Conservation (phyloP, 2,888 invertebrate species). For the Hartigia nigra region DNA sequence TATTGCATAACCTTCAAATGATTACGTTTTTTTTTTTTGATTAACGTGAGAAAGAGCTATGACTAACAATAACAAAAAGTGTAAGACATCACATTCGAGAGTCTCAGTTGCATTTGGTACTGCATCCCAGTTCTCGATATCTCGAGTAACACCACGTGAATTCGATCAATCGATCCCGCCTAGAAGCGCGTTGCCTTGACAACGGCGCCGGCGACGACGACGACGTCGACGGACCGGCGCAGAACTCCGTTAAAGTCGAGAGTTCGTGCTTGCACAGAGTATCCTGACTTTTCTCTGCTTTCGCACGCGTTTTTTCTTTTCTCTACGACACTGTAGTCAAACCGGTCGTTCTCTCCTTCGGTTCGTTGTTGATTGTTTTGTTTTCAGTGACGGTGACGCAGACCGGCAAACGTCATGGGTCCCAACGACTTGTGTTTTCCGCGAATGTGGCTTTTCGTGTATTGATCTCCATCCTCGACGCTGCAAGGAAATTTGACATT, state of each 20-base stretch:
- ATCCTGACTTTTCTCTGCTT: conserved; percentile 48
- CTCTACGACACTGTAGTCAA: neutral
- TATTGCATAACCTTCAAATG: neutral
- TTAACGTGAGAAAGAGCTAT: neutral
- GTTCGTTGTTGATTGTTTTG: neutral
- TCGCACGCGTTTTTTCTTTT: conserved; percentile 25
- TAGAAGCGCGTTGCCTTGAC: conserved; percentile 13
- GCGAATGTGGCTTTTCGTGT: conserved; percentile 53
- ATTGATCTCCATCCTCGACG: conserved; percentile 54
- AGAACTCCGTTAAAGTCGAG: conserved; percentile 10
- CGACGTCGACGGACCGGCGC: conserved; percentile 18
- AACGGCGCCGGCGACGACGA: conserved; percentile 20
- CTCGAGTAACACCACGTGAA: neutral
- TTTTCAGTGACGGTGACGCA: neutral
- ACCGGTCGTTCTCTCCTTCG: neutral
- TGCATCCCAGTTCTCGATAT: conserved; percentile 6
- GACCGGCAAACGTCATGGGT: neutral
- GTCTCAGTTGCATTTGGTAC: neutral
- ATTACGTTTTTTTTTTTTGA: neutral
- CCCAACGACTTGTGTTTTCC: neutral
- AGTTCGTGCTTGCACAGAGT: conserved; percentile 15
- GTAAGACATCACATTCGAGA: neutral
- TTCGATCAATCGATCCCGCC: conserved; percentile 17
- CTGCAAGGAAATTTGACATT: conserved; percentile 41
- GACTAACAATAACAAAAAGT: neutral